phyloP scores from a whole-genome alignment of 2,797 vertebrate species.

The Sebastes iracundus region DNA sequence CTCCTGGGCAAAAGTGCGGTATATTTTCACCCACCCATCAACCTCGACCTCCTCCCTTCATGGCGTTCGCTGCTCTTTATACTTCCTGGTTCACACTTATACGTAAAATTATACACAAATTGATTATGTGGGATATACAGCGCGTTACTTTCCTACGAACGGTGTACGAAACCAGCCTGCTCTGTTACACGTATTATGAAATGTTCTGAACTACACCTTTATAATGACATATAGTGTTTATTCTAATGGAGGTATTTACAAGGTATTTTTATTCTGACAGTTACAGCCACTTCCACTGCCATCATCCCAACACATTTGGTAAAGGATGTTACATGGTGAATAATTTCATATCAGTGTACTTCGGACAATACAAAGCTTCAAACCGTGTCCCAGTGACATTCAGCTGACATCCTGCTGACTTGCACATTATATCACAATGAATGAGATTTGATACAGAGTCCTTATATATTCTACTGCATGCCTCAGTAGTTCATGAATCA shows the following conservation, averaged over 20 bases:
- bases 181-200: neutral
- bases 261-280: neutral
- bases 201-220: neutral
- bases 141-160: too few relatives aligned
- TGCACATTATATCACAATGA: slow-evolving; percentile 26
- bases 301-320: neutral
- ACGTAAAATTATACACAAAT: too few relatives aligned
- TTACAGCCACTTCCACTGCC: neutral
- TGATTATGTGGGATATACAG: too few relatives aligned
- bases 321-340: neutral
- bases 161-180: rapidly evolving
- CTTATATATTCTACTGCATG: neutral
- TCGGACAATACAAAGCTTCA: slow-evolving; percentile 27
- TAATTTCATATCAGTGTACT: neutral
- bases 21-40: too few relatives aligned
- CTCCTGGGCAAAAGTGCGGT: too few relatives aligned
- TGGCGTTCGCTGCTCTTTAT: too few relatives aligned
- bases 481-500: slow-evolving; percentile 5
- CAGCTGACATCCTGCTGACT: slow-evolving; percentile 23
- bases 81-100: too few relatives aligned
- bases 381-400: slow-evolving; percentile 9
- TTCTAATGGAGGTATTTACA: neutral
- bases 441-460: slow-evolving; percentile 22
- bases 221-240: neutral
- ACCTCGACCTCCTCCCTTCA: too few relatives aligned